Evolutionary conservation across 2,113 vertebrate species (phyloP), one percentile per base, ranked within the genome.

Genomic region (Antigone vipio): DNA sequence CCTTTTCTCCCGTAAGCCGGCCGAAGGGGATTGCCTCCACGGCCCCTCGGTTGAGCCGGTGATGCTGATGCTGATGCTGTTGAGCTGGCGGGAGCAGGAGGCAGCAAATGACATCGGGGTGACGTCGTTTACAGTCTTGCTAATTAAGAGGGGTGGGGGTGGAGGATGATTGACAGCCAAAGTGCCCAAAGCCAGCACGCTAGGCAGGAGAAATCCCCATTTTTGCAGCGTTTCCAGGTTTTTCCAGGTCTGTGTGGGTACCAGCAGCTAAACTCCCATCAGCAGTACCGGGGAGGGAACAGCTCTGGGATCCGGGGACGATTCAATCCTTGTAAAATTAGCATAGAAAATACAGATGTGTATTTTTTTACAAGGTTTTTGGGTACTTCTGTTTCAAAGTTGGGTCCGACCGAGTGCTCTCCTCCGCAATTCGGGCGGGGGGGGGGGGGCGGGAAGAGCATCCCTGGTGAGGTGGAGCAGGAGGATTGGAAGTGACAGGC

Each of bases 41-140:
- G 1, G 32, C 56, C 63, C 60, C 49, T 16, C 11, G 14, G 19
- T 15, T 12, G 63, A 45, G 56, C 24, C 1, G 4, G 10, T 5
- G 69, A 38, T 74, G 4, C 6, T 6, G 68, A 10, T 53, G 78
- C 20, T 12, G 84, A n/a, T 74, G 89, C 60, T n/a, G 67, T 47
- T 26, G 87, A 90, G 82, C 66, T 83, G 67, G 38, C 91, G 80
- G 73, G 67, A 88, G 77, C 84, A 42, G 56, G 79, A 92, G 89
- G 85, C 85, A 64, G 87, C 44, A 74, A 74, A 83, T 59, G 83
- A 88, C 94, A 93, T 72, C 13, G 19, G 17, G 63, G 78, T 88
- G 94, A 93, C 18, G 19, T 88, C 38, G 12, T 75, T 85, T n/a
- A 55, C 0, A 12, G 42, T 29, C 63, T 72, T 9, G 12, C 29